Base-by-base conservation (phyloP, 2,797 vertebrate genomes). In the Capromys pilorides region DNA sequence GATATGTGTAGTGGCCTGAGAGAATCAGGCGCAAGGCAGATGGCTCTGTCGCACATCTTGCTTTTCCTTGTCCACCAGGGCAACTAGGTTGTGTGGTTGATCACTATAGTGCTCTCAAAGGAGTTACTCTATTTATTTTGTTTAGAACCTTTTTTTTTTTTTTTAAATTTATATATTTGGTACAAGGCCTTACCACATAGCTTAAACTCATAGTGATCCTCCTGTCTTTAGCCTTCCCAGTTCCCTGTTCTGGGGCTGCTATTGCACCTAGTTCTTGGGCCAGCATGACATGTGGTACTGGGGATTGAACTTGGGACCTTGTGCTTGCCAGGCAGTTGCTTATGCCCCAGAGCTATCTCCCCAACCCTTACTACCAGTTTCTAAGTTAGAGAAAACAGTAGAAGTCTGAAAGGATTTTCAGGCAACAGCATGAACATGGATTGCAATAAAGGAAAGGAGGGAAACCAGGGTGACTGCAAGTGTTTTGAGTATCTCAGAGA, bases 401-500 rank as follows among this genome's bases (percentile, higher is more conserved):
- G 64, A 69, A 93, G 79, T 54, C 41, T 67, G 62, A 81, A 88
- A 66, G n/a, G 36, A 83, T 88, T 93, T 88, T 94, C 59, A 67
- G 87, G 71, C 61, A 91, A 71, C 28, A 66, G 59, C 81, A 80
- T 88, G 80, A 97, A 87, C 0, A 28, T 88, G 64, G 13, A 59
- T 89, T 86, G 67, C 94, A 81, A 33, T 86, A 49, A 88, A 33
- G 14, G 21, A 69, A 49, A 86, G 54, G 80, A 89, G 39, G 45
- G 5, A 83, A 93, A 85, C 7, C n/a, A 90, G n/a, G 83, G 62
- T 75, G 90, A 85, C 54, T 91, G 54, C 18, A 94, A 88, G 28
- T 64, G 75, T 94, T 97, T 90, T 39, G 19, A 73, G 16, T 59
- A 81, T 75, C 91, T 93, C 21, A 28, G 69, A 73, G 94, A 73